Evolutionary conservation across 53 echinoderm and acorn worm genomes (phyloP).

Genomic region (Pentamera pediparva): DNA sequence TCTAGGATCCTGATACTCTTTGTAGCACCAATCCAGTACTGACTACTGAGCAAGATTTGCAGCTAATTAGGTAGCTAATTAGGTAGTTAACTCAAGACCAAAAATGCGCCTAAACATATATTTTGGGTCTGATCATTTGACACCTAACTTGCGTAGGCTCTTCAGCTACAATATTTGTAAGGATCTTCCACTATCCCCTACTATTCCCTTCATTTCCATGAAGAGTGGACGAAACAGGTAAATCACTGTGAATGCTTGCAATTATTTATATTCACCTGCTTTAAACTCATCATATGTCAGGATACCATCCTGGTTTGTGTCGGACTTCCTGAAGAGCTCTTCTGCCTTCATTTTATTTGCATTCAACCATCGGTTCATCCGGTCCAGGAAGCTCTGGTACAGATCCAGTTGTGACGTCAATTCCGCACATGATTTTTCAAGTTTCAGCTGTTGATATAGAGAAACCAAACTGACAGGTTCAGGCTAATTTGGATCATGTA

Average conservation of each 20-base stretch:
- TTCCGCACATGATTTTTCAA: slow-evolving; percentile 77
- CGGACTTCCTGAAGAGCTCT: slow-evolving; percentile 84
- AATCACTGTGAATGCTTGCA: not conserved
- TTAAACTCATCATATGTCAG: slow-evolving; percentile 93
- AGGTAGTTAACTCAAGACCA: no score
- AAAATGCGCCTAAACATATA: no score
- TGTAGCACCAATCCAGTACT: no score
- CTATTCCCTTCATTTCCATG: no score
- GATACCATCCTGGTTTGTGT: slow-evolving; percentile 76
- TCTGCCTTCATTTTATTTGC: slow-evolving; percentile 63
- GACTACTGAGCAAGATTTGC: no score
- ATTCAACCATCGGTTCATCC: slow-evolving; percentile 86
- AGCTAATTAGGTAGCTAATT: no score
- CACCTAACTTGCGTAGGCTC: no score
- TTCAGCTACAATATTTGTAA: no score
- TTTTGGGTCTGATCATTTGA: no score
- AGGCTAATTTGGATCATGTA: not conserved
- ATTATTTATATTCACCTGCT: slow-evolving; percentile 62
- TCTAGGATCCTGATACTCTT: no score
- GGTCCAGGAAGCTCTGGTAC: slow-evolving; percentile 87
- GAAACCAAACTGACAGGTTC: not conserved
- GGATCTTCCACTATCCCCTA: no score
- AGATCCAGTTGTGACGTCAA: slow-evolving; percentile 72
- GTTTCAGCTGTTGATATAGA: slow-evolving; percentile 51
- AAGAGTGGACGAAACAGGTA: no score